These are phyloP conservation scores for Flexamia atlantica DNA, from an alignment of 2,888 invertebrate species.

Conservation along the genomic window DNA sequence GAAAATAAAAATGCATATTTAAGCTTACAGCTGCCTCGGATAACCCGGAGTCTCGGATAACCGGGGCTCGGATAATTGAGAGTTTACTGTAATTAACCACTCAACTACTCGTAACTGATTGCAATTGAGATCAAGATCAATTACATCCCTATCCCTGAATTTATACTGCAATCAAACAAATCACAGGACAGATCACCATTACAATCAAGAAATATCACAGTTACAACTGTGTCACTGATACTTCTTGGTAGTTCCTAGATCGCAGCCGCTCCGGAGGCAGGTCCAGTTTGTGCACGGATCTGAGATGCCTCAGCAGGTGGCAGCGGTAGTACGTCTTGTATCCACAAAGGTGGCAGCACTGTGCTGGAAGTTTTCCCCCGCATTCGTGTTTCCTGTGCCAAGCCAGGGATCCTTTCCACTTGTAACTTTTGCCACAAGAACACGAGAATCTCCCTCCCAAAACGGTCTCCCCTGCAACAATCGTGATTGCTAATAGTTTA, in stretches of 20 bases:
- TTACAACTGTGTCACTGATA: neutral
- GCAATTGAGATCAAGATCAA: too few relatives aligned
- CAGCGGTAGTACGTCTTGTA: constrained; percentile 55
- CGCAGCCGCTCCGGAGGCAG: neutral
- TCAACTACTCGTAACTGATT: too few relatives aligned
- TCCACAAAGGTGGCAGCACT: constrained; percentile 72
- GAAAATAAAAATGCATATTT: too few relatives aligned
- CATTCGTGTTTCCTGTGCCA: constrained; percentile 69
- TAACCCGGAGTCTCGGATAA: too few relatives aligned
- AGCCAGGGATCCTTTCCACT: constrained; percentile 78
- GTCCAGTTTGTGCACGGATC: constrained; percentile 52
- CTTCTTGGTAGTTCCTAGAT: neutral
- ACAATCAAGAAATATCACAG: too few relatives aligned
- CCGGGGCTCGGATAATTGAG: too few relatives aligned
- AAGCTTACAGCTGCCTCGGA: too few relatives aligned
- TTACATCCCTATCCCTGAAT: too few relatives aligned
- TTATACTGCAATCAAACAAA: too few relatives aligned
- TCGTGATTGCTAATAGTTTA: neutral
- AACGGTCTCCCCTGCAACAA: neutral
- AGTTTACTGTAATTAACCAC: too few relatives aligned
- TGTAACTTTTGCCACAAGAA: constrained; percentile 75
- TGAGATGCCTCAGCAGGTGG: constrained; percentile 45
- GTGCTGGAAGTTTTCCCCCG: constrained; percentile 73
- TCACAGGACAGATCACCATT: too few relatives aligned
- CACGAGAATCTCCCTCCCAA: neutral